These are phyloP conservation scores for Misgurnus anguillicaudatus DNA, from an alignment of 2,113 vertebrate genomes.

Conservation along the genomic window DNA sequence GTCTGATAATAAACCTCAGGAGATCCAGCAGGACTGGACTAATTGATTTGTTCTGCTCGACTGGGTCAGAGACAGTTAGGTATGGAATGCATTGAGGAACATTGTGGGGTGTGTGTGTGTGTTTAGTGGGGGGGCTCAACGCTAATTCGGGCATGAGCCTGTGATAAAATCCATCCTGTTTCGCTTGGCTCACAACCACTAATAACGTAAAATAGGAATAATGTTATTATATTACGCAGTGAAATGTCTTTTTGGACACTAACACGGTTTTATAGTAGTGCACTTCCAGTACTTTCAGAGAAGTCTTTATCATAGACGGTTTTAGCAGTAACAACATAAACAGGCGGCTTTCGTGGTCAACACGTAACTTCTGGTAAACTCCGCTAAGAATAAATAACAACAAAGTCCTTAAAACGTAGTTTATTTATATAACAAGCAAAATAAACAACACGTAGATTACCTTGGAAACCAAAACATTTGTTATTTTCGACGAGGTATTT, in stretches of 20 bases:
- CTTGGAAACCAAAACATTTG: too few species aligned
- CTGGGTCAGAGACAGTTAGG: conserved; percentile 27
- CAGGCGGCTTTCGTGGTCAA: too few species aligned
- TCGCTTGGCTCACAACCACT: conserved; percentile 16
- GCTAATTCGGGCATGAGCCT: conserved; percentile 35
- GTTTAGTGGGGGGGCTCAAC: background rate
- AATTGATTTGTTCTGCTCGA: conserved; percentile 53
- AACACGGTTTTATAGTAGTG: too few species aligned
- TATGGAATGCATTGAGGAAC: background rate
- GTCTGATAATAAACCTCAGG: conserved; percentile 44
- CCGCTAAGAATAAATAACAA: too few species aligned
- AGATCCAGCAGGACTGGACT: conserved; percentile 15
- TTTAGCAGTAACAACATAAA: too few species aligned
- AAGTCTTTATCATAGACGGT: too few species aligned
- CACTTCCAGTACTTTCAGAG: background rate
- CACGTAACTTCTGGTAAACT: too few species aligned
- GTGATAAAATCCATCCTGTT: conserved; percentile 41
- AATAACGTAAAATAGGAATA: background rate
- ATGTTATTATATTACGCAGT: background rate
- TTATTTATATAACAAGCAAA: too few species aligned
- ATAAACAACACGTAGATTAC: too few species aligned
- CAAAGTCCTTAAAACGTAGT: too few species aligned
- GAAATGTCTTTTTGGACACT: background rate
- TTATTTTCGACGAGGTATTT: too few species aligned
- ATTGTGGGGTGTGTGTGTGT: too few species aligned